phyloP scores from a whole-genome alignment of 2,113 vertebrate species.

The Ictalurus furcatus region DNA sequence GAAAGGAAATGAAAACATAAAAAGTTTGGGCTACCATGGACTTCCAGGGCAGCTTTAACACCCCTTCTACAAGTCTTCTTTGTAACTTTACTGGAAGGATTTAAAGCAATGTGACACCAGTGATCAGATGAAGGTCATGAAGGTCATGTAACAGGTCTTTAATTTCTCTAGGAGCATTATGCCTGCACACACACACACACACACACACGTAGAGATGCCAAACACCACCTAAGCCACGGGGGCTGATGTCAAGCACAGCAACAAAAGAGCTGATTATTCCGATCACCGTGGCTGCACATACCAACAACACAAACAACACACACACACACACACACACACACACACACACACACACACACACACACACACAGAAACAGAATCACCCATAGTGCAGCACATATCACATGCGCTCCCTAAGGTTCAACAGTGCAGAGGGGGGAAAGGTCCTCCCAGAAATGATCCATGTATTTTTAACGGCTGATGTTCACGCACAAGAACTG shows the following conservation, averaged over 20 bases:
- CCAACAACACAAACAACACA: conserved; percentile 48
- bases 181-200: conserved; percentile 10
- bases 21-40: neutral
- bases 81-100: neutral
- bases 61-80: neutral
- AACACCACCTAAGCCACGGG: conserved; percentile 2
- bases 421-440: neutral
- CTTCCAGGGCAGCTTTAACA: neutral
- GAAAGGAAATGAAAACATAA: neutral
- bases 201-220: conserved; percentile 19
- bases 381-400: neutral
- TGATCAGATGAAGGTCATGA: neutral
- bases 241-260: conserved; percentile 46
- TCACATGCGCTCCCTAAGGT: conserved; percentile 16
- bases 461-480: neutral
- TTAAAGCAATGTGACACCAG: neutral
- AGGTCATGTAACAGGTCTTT: conserved; percentile 31
- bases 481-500: neutral
- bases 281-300: conserved; percentile 39
- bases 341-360: conserved; percentile 35
- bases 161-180: neutral
- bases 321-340: conserved; percentile 40
- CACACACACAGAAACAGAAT: conserved; percentile 1
- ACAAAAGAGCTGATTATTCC: conserved; percentile 55
- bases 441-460: neutral